These are phyloP conservation scores for Mastigias papua DNA, from an alignment of 30 jellyfish, hydroid and myxozoan genomes.

Conservation along the genomic window DNA sequence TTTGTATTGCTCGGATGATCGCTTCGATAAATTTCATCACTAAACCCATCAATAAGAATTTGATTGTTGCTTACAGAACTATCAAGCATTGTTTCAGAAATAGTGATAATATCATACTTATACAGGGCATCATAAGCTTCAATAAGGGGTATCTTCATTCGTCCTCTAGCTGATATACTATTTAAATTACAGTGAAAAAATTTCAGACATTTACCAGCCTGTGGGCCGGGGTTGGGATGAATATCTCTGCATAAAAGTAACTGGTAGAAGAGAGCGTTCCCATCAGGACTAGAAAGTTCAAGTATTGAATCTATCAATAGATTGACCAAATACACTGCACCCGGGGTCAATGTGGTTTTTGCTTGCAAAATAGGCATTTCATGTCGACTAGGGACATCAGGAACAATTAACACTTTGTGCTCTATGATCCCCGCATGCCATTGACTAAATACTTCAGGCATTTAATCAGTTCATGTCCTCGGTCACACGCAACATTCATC, in stretches of 20 bases:
- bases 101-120: conserved; percentile 41
- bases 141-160: conserved; percentile 31
- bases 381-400: conserved; percentile 42
- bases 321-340: conserved; percentile 7
- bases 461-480: conserved; percentile 29
- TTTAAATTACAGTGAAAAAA: conserved; percentile 33
- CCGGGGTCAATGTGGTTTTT: not conserved
- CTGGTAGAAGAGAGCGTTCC: conserved; percentile 31
- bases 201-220: conserved; percentile 12
- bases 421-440: conserved; percentile 62
- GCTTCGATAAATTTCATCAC: conserved; percentile 55
- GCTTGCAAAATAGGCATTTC: conserved; percentile 32
- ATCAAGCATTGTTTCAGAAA: conserved; percentile 49
- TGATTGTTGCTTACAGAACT: conserved; percentile 33
- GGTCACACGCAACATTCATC: conserved; percentile 11
- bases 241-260: conserved; percentile 45
- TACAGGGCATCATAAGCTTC: conserved; percentile 59
- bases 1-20: conserved; percentile 60
- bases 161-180: conserved; percentile 21
- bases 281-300: conserved; percentile 26
- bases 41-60: conserved; percentile 47
- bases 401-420: conserved; percentile 7
- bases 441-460: conserved; percentile 57
- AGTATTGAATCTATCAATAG: conserved; percentile 27
- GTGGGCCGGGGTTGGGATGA: conserved; percentile 58